Conservation (phyloP, 1,140 invertebrate species). For the Drosophila tropicalis region DNA sequence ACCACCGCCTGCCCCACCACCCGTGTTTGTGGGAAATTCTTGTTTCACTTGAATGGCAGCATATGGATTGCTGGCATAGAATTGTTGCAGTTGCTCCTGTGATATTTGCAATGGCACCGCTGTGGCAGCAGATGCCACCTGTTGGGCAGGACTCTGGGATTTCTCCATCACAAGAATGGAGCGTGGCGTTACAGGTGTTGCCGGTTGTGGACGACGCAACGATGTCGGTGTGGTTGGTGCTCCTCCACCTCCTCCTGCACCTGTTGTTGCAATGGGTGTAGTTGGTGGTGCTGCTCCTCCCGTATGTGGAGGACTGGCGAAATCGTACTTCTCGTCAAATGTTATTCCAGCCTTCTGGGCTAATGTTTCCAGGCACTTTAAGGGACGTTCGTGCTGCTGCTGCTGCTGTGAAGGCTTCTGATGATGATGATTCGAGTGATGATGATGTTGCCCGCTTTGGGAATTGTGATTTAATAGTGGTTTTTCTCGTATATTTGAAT, state of each 20-base stretch:
- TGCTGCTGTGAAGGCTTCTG: constrained; percentile 45
- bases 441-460: constrained; percentile 33
- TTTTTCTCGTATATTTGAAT: constrained; percentile 73
- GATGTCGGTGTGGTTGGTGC: background rate
- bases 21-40: constrained; percentile 67
- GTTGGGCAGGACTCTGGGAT: constrained; percentile 82
- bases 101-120: constrained; percentile 80
- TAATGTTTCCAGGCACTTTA: constrained; percentile 87
- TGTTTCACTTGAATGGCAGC: constrained; percentile 85
- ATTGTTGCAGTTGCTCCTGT: constrained; percentile 80
- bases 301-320: constrained; percentile 84
- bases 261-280: background rate
- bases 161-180: constrained; percentile 70
- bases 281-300: constrained; percentile 23
- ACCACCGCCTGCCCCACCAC: background rate
- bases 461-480: constrained; percentile 33
- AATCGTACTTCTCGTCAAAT: constrained; percentile 88
- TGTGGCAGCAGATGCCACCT: constrained; percentile 71
- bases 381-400: constrained; percentile 83
- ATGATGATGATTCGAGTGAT: constrained; percentile 32
- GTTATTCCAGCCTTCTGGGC: constrained; percentile 88
- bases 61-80: constrained; percentile 76
- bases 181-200: constrained; percentile 16
- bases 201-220: constrained; percentile 29
- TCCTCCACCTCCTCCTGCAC: background rate